Evolutionary conservation across 2,888 invertebrate genomes (phyloP), one percentile per base, ranked within the genome.

Genomic region (Temnothorax rugatulus): DNA sequence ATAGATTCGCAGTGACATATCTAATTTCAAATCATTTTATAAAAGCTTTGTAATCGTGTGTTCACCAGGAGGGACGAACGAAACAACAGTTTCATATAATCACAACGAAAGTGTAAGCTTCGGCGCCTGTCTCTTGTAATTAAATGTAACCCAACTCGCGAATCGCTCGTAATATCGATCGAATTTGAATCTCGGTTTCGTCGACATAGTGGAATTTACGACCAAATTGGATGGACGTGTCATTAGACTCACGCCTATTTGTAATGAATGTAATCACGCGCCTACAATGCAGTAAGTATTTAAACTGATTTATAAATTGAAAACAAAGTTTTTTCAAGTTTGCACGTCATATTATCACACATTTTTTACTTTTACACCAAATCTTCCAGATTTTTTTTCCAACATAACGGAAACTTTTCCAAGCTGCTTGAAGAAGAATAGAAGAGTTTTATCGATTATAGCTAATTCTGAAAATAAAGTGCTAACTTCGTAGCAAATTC

Each of bases 121-220:
- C 81, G 61, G 13, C 41, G 41, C 18, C 74, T 38, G 29, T 41
- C 38, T 82, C 63, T 63, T 82, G 82, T 74, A 74, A 82, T 82
- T 63, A 63, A 73, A 21, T 59, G 75, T 75, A 75, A 82, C 44
- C 41, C 41, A 64, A 82, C 76, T 82, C 82, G 63, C 76, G 52
- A 82, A 82, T 82, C 74, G 61, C 25, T 61, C 74, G 61, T 61
- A 81, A 47, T n/a, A 74, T 82, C 75, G 76, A 82, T 75, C 52
- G 13, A 29, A 15, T 52, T 75, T 34, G 63, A 54, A 64, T 34
- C 63, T 61, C 74, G 34, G 47, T 66, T 71, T 47, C 54, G 25
- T 38, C 74, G 38, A 25, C 25, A 25, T 13, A 7, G 15, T 52
- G 21, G 15, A 63, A 61, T 63, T 75, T 52, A 15, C 38, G 13